Evolutionary conservation across 2,113 vertebrate species (phyloP).

Genomic region (Odontophorus gujanensis): DNA sequence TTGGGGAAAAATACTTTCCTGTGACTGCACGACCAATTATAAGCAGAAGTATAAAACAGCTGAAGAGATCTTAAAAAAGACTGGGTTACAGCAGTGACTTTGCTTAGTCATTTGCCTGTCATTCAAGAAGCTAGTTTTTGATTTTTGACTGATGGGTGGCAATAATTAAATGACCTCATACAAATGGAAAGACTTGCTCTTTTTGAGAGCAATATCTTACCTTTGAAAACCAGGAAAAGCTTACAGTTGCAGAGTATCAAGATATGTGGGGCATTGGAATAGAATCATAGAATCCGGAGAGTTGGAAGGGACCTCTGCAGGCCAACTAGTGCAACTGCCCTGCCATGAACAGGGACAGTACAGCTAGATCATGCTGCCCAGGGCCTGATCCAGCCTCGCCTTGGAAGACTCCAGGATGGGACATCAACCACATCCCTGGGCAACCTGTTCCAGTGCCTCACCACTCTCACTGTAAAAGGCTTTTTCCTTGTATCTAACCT

Average conservation of each 20-base stretch:
- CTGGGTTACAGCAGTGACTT: neutral
- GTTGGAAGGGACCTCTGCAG: no score
- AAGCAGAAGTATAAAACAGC: neutral
- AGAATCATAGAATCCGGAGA: no score
- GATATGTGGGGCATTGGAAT: neutral
- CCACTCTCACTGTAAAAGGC: no score
- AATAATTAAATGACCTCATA: slow-evolving; percentile 14
- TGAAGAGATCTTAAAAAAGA: neutral
- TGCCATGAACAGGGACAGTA: no score
- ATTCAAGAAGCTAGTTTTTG: neutral
- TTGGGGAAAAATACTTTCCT: neutral
- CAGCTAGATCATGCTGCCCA: no score
- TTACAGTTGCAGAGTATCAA: slow-evolving; percentile 27
- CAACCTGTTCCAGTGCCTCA: no score
- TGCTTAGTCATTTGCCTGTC: neutral
- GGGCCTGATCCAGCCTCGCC: no score
- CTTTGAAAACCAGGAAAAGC: slow-evolving; percentile 15
- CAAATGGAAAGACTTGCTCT: neutral
- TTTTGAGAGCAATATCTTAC: neutral
- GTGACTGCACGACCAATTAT: neutral
- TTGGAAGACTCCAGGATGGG: no score
- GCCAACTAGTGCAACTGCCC: no score
- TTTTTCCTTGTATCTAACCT: no score
- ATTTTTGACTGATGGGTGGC: neutral
- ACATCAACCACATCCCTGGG: no score